Evolutionary conservation across 2,888 invertebrate genomes (phyloP), one percentile per base, ranked within the genome.

Genomic region (Epinotia demarniana): DNA sequence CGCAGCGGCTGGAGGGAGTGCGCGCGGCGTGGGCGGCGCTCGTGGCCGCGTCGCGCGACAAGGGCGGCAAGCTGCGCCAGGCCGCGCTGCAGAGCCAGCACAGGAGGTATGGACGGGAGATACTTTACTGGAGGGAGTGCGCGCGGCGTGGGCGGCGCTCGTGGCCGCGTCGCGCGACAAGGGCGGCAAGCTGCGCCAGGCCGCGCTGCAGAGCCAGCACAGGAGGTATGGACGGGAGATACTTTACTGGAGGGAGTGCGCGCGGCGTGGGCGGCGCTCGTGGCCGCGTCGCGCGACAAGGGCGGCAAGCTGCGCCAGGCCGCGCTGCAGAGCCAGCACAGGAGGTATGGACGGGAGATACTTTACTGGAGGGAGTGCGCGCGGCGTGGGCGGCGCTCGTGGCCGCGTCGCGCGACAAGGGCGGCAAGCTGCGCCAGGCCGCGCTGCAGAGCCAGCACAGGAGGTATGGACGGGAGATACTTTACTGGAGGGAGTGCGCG

Each of bases 381-480:
- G 94, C 95, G 0, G 97, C 97, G 63, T 99, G 99, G 99, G 97
- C 96, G 79, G 96, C 95, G 77, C 94, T 99, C 33, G 97, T 98
- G 84, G 97, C 98, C 75, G 96, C 97, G 27, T 97, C 98, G 0
- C 96, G 97, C 5, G 96, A 97, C 78, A 93, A 93, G 93, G 98
- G 95, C 81, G 96, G 94, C 89, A 97, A 96, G 85, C 92, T 99
- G 77, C 93, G 97, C n/a, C 98, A 99, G 91, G 99, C 99, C 0
- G 96, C 97, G 0, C 96, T 97, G 39, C 98, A 99, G 88, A 96
- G 97, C 73, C 95, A 95, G 77, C 95, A 93, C 64, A 82, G 88
- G 13, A 84, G 93, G 93, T 92, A 39, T 61, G 67, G 19, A 12
- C 16, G 16, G 1, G 8, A 16, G n/a, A 18, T n/a, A n/a, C n/a